Evolutionary conservation across 2,888 invertebrate species (phyloP), one percentile per base, ranked within the genome.

Genomic region (Dynastes tityus): DNA sequence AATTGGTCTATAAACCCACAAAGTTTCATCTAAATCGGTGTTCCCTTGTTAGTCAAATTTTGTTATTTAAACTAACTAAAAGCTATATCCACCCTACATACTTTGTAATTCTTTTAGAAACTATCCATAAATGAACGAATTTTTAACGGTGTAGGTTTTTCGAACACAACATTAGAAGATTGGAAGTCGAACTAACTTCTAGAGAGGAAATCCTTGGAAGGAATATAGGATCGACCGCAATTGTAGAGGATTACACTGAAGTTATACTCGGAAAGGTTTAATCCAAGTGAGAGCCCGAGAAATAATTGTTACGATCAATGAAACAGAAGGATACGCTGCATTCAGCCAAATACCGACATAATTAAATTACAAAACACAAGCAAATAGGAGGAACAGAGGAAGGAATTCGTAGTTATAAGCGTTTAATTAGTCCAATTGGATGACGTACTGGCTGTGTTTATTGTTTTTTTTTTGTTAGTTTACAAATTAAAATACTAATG

Each of bases 301-400:
- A 73, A 73, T 73, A 58, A 73, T 73, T 58, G 37, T 58, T 58
- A 73, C 73, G 58, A 73, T 55, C 58, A 73, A 73, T 29, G 68
- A 51, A 68, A 68, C 68, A 22, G 51, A 68, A 51, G 51, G 51
- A 68, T 51, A 68, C 49, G 27, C 49, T 29, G 27, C 68, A 68
- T 58, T 61, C 27, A 71, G 13, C 58, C 61, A 27, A 40, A 73
- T 61, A 73, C 58, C 22, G 37, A 16, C 11, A 73, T 22, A 73
- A 73, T 58, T 55, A 73, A 68, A 68, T 68, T 68, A 68, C 51
- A 51, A 49, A 68, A 68, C 68, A 68, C 68, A 51, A 27, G 27
- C 29, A 68, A 22, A 51, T 3, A n/a, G 13, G 29, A 51, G 49
- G 13, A 2, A 29, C 22, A 55, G 5, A 22, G 29, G 32, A 29